Evolutionary conservation across 2,113 vertebrate species (phyloP).

Genomic region (Acinonyx jubatus): DNA sequence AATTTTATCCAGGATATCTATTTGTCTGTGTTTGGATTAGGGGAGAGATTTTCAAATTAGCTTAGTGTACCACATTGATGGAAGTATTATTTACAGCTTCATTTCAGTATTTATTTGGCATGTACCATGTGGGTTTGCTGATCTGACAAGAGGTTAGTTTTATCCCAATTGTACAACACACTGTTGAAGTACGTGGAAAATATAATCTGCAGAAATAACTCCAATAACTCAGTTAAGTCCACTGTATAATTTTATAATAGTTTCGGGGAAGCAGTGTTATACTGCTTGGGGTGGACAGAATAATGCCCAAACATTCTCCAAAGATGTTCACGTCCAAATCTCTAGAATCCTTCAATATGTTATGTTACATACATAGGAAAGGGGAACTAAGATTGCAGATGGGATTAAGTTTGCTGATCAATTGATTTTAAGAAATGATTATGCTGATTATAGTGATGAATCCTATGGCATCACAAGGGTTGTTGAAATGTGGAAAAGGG

Average conservation of each 20-base stretch:
- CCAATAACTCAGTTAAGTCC: neutral
- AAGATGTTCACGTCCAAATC: neutral
- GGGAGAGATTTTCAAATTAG: neutral
- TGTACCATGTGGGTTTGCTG: neutral
- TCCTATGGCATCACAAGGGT: neutral
- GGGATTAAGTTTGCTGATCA: neutral
- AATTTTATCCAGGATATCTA: neutral
- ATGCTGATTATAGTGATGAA: neutral
- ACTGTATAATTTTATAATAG: neutral
- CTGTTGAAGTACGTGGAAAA: neutral
- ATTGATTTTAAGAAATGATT: neutral
- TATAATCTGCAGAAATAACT: neutral
- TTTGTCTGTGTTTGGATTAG: neutral
- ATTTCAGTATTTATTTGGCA: neutral
- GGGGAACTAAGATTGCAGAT: neutral
- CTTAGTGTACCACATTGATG: neutral
- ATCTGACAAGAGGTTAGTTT: neutral
- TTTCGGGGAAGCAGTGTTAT: neutral
- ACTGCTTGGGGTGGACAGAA: neutral
- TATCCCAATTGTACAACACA: neutral
- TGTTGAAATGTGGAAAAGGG: neutral
- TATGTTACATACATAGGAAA: neutral
- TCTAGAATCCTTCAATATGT: neutral
- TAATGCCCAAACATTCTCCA: rapidly evolving
- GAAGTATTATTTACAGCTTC: neutral